These are phyloP conservation scores for Tupaia chinensis DNA, from an alignment of 2,113 vertebrate species.

Conservation along the genomic window DNA sequence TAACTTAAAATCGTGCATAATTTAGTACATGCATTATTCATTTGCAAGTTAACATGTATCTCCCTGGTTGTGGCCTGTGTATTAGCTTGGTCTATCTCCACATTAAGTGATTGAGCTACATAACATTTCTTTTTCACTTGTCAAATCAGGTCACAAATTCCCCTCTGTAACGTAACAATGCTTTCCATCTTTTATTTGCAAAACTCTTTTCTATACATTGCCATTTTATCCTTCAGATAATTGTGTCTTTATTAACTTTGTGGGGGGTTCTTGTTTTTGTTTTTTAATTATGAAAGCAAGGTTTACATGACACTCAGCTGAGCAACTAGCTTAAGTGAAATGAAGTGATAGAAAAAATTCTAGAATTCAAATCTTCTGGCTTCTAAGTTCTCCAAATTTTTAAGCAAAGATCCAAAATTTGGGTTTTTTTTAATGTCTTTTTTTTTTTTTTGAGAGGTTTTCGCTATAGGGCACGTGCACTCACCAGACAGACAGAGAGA, in stretches of 20 bases:
- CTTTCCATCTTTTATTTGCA: background rate
- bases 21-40: conserved; percentile 63
- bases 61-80: conserved; percentile 29
- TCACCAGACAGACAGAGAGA: too few species aligned
- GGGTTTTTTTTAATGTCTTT: too few species aligned
- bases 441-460: too few species aligned
- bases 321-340: background rate
- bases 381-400: conserved; percentile 28
- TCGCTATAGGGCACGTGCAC: too few species aligned
- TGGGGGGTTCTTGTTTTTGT: background rate
- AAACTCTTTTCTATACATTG: background rate
- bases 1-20: conserved; percentile 77
- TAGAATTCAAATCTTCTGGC: background rate
- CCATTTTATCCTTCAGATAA: conserved; percentile 15
- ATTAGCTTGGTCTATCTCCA: conserved; percentile 32
- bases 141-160: conserved; percentile 45
- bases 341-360: background rate
- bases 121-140: conserved; percentile 63
- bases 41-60: conserved; percentile 73
- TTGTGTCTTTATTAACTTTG: background rate
- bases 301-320: background rate
- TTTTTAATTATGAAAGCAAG: conserved; percentile 52
- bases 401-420: conserved; percentile 35
- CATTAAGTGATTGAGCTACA: conserved; percentile 43
- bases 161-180: background rate